Conservation (phyloP, 2,113 vertebrate genomes). For the Cranoglanis bouderius region DNA sequence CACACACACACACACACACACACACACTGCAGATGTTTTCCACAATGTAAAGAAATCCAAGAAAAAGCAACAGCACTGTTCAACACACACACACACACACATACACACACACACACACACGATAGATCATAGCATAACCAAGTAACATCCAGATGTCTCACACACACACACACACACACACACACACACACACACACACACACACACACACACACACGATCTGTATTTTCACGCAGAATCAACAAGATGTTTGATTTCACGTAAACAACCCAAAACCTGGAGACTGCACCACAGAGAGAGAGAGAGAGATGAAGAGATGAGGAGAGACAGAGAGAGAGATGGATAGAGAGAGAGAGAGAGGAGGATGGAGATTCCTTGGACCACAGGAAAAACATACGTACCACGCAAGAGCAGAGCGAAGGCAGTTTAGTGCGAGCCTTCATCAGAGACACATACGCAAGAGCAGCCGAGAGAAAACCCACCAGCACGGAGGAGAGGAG, state of each 20-base stretch:
- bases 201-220: slow-evolving; percentile 16
- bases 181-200: slow-evolving; percentile 1
- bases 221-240: slow-evolving; percentile 21
- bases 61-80: slow-evolving; percentile 17
- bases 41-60: background rate
- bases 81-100: slow-evolving; percentile 30
- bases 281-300: slow-evolving; percentile 52
- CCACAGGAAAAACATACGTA: slow-evolving; percentile 66
- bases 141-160: background rate
- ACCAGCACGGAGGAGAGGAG: slow-evolving; percentile 70
- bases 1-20: slow-evolving; percentile 5
- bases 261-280: slow-evolving; percentile 51
- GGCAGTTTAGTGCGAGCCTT: slow-evolving; percentile 81
- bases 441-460: slow-evolving; percentile 78
- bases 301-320: slow-evolving; percentile 56
- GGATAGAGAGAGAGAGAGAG: background rate
- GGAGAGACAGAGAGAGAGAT: slow-evolving; percentile 40
- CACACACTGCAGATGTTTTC: slow-evolving; percentile 34
- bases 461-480: slow-evolving; percentile 71
- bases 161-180: background rate
- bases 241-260: slow-evolving; percentile 17
- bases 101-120: slow-evolving; percentile 31
- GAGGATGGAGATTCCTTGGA: slow-evolving; percentile 9
- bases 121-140: slow-evolving; percentile 11
- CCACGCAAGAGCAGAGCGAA: slow-evolving; percentile 81